Base-by-base conservation (phyloP, 2,888 invertebrate genomes). In the Cancer borealis region DNA sequence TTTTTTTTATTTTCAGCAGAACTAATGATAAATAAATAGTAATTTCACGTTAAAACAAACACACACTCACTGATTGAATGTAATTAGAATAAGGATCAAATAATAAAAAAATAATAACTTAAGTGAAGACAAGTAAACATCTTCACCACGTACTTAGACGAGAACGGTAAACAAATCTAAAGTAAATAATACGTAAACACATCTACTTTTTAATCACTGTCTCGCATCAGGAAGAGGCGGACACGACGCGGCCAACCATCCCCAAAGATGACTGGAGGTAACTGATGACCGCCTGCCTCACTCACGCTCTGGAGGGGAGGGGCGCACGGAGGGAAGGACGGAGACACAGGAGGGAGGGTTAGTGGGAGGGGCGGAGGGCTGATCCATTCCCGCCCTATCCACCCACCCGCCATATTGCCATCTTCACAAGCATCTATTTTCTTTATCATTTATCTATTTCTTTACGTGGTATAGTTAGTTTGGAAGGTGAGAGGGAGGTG, bases 391-490 rank as follows among this genome's bases (percentile, higher is more conserved):
- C 79, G 17, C 79, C 45, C 73, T 26, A 79, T 46, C 60, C 92
- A 92, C 46, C 1, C 47, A 73, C 30, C 79, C 45, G 49, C 47
- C 90, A 47, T 90, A 12, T 90, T 90, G 90, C 90, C 90, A 90
- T 26, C n/a, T 5, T 17, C n/a, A 49, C 90, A 26, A 26, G 10
- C 79, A 79, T 21, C 30, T 0, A 26, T 30, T 79, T 79, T 79
- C 30, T 30, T 17, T 4, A 14, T 12, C 79, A 30, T 79, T 79
- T 79, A 30, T 2, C 21, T 30, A 6, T 79, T 79, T 14, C n/a
- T 30, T 79, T 8, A 30, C 30, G 30, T 10, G 30, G 30, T 8
- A 79, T 8, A 79, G 12, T 10, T 30, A 12, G 30, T 30, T 30
- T 79, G 79, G 6, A 21, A 30, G 30, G 26, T 26, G 79, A 26